These are phyloP conservation scores for Acanthopagrus latus DNA, from an alignment of 2,797 vertebrate species.

Conservation along the genomic window DNA sequence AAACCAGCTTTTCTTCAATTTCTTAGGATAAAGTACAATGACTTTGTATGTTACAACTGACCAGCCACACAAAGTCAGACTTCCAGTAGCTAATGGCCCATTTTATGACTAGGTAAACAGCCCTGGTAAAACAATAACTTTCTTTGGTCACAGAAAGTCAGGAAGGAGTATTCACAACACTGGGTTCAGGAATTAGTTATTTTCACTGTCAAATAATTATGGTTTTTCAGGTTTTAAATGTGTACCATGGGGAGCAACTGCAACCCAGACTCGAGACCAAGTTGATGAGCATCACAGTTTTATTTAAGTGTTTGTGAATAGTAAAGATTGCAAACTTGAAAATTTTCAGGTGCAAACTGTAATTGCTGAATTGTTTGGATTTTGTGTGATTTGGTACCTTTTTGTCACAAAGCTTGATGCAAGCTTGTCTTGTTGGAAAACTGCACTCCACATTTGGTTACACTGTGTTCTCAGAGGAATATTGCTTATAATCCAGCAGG, in stretches of 20 bases:
- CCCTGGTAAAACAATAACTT: constrained; percentile 33
- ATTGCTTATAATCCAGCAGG: too few relatives aligned
- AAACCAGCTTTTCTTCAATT: constrained; percentile 23
- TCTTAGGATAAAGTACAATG: neutral
- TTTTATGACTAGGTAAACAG: constrained; percentile 14
- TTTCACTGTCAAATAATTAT: neutral
- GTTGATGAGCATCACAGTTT: neutral
- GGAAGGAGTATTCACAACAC: neutral
- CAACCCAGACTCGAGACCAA: neutral
- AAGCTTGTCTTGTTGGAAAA: too few relatives aligned
- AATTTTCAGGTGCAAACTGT: too few relatives aligned
- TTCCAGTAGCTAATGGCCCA: neutral
- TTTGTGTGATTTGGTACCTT: too few relatives aligned
- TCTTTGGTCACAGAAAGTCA: neutral
- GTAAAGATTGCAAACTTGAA: too few relatives aligned
- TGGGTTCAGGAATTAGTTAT: neutral
- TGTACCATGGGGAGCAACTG: neutral
- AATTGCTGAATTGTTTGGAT: too few relatives aligned
- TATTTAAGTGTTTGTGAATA: neutral
- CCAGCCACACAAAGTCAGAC: constrained; percentile 17
- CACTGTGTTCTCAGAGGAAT: too few relatives aligned
- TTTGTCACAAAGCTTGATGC: too few relatives aligned
- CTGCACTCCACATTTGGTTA: too few relatives aligned
- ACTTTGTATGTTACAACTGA: constrained; percentile 39
- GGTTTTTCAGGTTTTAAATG: neutral